These are phyloP conservation scores for Leistus spinibarbis DNA, from an alignment of 2,888 invertebrate genomes.

Conservation along the genomic window DNA sequence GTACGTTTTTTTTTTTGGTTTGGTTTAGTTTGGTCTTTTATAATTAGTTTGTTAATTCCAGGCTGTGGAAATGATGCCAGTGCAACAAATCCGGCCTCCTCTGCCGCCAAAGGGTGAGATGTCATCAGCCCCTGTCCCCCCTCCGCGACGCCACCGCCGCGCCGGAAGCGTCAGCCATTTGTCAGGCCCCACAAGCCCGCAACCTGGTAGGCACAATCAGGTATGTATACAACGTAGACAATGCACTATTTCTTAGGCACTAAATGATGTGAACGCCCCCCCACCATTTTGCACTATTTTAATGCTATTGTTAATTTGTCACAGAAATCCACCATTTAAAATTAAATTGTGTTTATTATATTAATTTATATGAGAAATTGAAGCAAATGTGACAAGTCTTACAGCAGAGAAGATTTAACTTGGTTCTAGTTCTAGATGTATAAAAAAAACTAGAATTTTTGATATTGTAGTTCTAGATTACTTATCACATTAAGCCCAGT, in stretches of 20 bases:
- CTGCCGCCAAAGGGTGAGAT: slow-evolving; percentile 71
- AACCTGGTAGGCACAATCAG: slow-evolving; percentile 56
- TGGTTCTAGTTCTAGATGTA: too few relatives aligned
- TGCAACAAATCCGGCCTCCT: slow-evolving; percentile 60
- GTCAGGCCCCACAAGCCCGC: slow-evolving; percentile 56
- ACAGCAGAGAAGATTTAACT: too few relatives aligned
- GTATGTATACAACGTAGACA: slow-evolving; percentile 17
- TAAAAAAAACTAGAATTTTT: too few relatives aligned
- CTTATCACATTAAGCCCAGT: too few relatives aligned
- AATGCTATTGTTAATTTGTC: not conserved
- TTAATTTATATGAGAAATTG: too few relatives aligned
- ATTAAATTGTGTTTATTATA: too few relatives aligned
- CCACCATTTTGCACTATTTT: not conserved
- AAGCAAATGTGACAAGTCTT: too few relatives aligned
- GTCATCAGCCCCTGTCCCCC: slow-evolving; percentile 66
- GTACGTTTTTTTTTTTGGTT: slow-evolving; percentile 62
- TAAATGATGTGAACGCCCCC: not conserved
- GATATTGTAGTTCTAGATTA: too few relatives aligned
- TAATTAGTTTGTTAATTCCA: slow-evolving; percentile 35
- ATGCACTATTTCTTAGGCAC: slow-evolving; percentile 23
- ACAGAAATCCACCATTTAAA: too few relatives aligned
- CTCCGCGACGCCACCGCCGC: slow-evolving; percentile 66
- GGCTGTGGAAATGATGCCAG: slow-evolving; percentile 45
- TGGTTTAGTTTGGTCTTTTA: not conserved
- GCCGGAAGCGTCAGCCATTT: slow-evolving; percentile 60